Base-by-base conservation (phyloP, 2,797 vertebrate genomes). In the Miichthys miiuy region DNA sequence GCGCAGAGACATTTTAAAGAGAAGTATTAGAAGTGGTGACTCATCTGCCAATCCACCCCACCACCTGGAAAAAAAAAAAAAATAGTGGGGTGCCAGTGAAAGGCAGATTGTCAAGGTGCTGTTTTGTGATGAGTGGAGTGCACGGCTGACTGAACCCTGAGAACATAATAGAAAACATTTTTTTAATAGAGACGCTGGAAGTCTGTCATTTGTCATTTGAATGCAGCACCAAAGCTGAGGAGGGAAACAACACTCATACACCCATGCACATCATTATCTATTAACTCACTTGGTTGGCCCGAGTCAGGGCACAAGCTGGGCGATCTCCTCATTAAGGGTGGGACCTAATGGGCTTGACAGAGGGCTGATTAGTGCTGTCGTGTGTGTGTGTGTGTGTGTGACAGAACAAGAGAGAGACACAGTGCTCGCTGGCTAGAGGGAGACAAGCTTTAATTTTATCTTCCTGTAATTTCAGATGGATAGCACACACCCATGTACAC, bases 371-470 rank as follows among this genome's bases (percentile, higher is more conserved):
- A 89, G 79, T 84, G 73, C 75, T 82, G 85, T 87, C 85, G 47
- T 65, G 47, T 77, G 55, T 73, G 67, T 82, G 67, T 27, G 55
- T 63, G 65, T 42, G 18, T 55, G 68, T 68, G 30, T 72, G 70
- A 65, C 60, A 34, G 52, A 56, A 65, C 68, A 65, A 57, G 54
- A 61, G 57, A 48, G 63, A 82, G 54, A 82, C 52, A 57, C 18
- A 30, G 56, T 67, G 68, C 46, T 77, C 38, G 60, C 68, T 82
- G 68, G 87, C 77, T 89, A 38, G 72, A 88, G 84, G 82, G 83
- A 89, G 77, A 89, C 88, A 68, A 77, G 87, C 86, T 91, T 91
- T 87, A 68, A 84, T 88, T 91, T 90, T 82, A 89, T 90, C 77
- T 84, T 77, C 58, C 87, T 81, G 83, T 90, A 88, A 89, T 88